phyloP scores from a whole-genome alignment of 2,888 invertebrate genomes.

The Acrobasis repandana region DNA sequence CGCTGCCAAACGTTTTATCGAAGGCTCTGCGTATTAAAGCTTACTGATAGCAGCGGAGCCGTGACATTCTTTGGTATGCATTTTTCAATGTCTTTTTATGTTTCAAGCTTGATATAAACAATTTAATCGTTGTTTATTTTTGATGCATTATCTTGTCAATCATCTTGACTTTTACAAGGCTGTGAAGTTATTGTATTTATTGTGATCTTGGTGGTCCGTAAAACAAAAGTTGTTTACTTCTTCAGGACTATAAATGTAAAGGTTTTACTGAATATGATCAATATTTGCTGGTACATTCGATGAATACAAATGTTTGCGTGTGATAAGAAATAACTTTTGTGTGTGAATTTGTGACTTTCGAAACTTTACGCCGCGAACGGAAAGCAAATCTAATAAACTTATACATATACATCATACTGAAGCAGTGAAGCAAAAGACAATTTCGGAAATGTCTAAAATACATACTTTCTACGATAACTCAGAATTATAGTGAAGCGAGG shows the following conservation, averaged over 20 bases:
- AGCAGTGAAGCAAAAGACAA: conserved; percentile 3
- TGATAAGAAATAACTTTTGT: not conserved
- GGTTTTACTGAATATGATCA: no score
- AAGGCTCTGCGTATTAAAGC: not conserved
- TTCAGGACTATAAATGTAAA: no score
- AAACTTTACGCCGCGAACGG: not conserved
- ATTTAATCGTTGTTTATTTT: conserved; percentile 7
- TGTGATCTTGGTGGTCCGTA: not conserved
- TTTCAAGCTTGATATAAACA: not conserved
- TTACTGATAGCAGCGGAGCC: not conserved
- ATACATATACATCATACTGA: not conserved
- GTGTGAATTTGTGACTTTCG: not conserved
- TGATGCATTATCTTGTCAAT: conserved; percentile 15
- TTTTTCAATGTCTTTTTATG: conserved; percentile 11
- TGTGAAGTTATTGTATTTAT: not conserved
- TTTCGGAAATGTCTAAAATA: conserved; percentile 2
- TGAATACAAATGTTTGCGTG: no score
- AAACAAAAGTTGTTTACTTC: not conserved
- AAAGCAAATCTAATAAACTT: not conserved
- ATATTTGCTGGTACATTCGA: no score
- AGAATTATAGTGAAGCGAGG: conserved; percentile 12
- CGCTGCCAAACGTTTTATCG: conserved; percentile 7
- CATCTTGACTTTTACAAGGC: conserved; percentile 10
- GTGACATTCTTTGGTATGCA: conserved; percentile 14
- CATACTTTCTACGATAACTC: conserved; percentile 2